Conservation (phyloP, 1,140 invertebrate genomes). For the Radopholus similis region DNA sequence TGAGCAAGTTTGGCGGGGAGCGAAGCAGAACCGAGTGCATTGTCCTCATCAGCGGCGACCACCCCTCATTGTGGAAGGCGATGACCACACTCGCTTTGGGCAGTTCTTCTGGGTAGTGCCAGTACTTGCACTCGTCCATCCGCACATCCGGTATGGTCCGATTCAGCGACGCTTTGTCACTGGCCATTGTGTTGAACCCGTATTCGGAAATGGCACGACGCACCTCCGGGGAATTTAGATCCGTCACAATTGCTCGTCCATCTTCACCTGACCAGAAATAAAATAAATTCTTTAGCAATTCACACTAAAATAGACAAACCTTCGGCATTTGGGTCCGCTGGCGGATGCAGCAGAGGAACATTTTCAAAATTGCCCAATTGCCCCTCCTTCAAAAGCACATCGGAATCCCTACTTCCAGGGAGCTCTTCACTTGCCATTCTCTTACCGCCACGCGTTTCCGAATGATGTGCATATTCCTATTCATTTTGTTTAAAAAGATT, state of each 20-base stretch:
- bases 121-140: conserved; percentile 75
- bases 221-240: conserved; percentile 37
- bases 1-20: conserved; percentile 79
- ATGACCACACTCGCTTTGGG: conserved; percentile 90
- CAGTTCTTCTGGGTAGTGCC: conserved; percentile 85
- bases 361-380: conserved; percentile 52
- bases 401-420: conserved; percentile 48
- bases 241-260: conserved; percentile 44
- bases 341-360: conserved; percentile 24
- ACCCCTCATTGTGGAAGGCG: conserved; percentile 98
- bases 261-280: conserved; percentile 44
- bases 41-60: conserved; percentile 87
- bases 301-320: conserved; percentile 23
- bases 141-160: conserved; percentile 82
- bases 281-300: neutral
- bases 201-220: conserved; percentile 41
- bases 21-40: conserved; percentile 90
- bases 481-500: too few relatives aligned
- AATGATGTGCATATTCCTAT: too few relatives aligned
- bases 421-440: conserved; percentile 24
- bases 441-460: conserved; percentile 11
- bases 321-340: conserved; percentile 26
- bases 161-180: conserved; percentile 84
- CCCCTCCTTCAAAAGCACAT: conserved; percentile 43
- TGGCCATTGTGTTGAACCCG: conserved; percentile 66